Conservation (phyloP, 2,113 vertebrate species). For the Osmerus eperlanus region DNA sequence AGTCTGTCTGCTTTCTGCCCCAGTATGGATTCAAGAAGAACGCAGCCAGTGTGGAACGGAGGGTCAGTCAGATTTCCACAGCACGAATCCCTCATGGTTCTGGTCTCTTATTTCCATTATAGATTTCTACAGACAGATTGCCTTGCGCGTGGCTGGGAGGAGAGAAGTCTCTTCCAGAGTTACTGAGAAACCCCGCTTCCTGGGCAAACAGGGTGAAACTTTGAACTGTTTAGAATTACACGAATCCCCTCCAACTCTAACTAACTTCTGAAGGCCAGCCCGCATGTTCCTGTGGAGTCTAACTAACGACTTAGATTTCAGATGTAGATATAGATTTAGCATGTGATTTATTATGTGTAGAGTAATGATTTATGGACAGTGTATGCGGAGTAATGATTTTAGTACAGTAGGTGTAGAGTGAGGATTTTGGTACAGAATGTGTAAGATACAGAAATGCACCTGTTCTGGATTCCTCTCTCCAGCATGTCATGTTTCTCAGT, state of each 20-base stretch:
- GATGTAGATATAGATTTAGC: not conserved
- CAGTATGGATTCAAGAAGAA: not conserved
- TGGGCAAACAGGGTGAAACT: not conserved
- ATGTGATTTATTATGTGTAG: no score
- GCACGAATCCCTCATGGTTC: not conserved
- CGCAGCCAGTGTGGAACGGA: not conserved
- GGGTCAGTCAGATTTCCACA: not conserved
- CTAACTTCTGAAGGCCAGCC: no score
- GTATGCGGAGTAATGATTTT: no score
- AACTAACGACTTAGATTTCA: not conserved
- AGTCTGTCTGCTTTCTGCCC: not conserved
- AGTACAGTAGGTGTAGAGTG: no score
- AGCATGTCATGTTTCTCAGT: not conserved
- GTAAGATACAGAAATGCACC: not conserved
- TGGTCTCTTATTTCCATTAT: not conserved
- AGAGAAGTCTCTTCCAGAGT: not conserved
- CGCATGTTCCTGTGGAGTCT: not conserved
- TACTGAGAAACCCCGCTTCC: not conserved
- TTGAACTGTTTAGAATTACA: not conserved
- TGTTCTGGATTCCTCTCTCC: not conserved
- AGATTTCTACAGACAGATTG: not conserved
- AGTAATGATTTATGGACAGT: no score
- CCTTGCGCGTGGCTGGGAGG: not conserved
- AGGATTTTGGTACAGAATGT: not conserved
- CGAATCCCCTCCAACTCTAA: not conserved